Conservation (phyloP, 2,797 vertebrate species). For the Eulemur rubriventer region DNA sequence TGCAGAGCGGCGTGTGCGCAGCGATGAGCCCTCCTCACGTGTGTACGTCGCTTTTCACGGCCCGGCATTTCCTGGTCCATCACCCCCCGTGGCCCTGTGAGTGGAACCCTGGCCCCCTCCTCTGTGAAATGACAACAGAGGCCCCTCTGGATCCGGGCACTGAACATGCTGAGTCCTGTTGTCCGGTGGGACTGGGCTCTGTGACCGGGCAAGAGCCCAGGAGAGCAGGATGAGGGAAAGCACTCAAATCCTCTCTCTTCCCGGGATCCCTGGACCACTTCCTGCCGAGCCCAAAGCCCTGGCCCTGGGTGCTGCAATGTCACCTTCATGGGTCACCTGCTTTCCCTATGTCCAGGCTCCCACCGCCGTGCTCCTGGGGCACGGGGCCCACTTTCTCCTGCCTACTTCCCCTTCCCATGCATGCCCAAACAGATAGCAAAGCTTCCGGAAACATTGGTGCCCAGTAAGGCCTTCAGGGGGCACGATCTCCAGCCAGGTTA, state of each 20-base stretch:
- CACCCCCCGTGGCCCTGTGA: neutral
- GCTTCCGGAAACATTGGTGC: neutral
- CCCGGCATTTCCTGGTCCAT: neutral
- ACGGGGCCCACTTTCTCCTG: too few relatives aligned
- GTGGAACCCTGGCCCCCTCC: too few relatives aligned
- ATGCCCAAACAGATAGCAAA: neutral
- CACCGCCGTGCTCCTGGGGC: neutral
- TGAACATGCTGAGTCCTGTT: too few relatives aligned
- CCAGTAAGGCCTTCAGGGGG: neutral
- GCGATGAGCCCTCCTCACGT: neutral
- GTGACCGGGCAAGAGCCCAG: too few relatives aligned
- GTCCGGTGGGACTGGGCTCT: neutral
- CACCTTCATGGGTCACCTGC: too few relatives aligned
- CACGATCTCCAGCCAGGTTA: neutral
- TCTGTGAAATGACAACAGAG: neutral
- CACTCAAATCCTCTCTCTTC: neutral
- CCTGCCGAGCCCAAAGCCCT: neutral
- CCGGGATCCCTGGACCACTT: neutral
- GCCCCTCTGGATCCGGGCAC: neutral
- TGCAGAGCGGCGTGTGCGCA: neutral
- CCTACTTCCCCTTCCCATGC: neutral
- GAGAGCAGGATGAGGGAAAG: too few relatives aligned
- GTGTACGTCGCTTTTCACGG: accelerated
- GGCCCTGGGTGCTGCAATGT: too few relatives aligned
- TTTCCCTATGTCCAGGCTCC: neutral